A percentile compares a stretch with the other conserved stretches of the same genome.
phyloP scores from a whole-genome alignment of 2,797 vertebrate species.

The Rachycentron canadum region DNA sequence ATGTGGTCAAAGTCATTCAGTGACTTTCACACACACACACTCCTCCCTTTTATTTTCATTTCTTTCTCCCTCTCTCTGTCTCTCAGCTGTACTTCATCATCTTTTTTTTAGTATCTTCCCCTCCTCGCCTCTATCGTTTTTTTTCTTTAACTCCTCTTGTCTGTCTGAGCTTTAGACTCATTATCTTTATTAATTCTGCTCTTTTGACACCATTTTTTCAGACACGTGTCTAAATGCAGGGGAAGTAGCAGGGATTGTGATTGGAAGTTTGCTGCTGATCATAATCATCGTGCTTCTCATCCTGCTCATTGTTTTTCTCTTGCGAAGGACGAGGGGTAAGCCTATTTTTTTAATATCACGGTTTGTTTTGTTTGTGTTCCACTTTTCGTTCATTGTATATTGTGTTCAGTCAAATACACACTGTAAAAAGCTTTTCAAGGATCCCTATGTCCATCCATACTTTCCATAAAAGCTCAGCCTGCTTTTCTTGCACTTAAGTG shows the following conservation, averaged over 20 bases:
- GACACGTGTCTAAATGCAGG: constrained; percentile 83
- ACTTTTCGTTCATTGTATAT: background rate
- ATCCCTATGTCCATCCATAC: background rate
- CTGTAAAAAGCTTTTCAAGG: constrained; percentile 1
- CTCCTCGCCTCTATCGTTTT: constrained; percentile 19
- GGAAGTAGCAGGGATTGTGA: constrained; percentile 89
- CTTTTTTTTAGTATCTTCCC: constrained; percentile 43
- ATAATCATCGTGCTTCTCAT: constrained; percentile 82
- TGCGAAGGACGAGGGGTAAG: constrained; percentile 72
- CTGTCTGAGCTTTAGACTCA: constrained; percentile 61
- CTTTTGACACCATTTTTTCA: constrained; percentile 62
- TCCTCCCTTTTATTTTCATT: constrained; percentile 47
- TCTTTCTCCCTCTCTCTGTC: constrained; percentile 26
- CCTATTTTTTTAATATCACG: constrained; percentile 3
- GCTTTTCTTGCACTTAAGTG: constrained; percentile 1
- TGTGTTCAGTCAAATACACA: constrained; percentile 1
- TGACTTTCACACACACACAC: constrained; percentile 56
- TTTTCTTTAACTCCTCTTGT: constrained; percentile 30
- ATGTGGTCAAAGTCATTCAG: constrained; percentile 76
- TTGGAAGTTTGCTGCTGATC: constrained; percentile 84
- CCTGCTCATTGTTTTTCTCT: constrained; percentile 76
- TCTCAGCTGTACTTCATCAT: constrained; percentile 55
- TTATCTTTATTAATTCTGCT: constrained; percentile 72
- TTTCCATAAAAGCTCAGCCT: background rate
- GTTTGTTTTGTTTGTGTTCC: constrained; percentile 23